Conservation (phyloP, 2,888 invertebrate genomes). For the Scelioninae gen. 1 region DNA sequence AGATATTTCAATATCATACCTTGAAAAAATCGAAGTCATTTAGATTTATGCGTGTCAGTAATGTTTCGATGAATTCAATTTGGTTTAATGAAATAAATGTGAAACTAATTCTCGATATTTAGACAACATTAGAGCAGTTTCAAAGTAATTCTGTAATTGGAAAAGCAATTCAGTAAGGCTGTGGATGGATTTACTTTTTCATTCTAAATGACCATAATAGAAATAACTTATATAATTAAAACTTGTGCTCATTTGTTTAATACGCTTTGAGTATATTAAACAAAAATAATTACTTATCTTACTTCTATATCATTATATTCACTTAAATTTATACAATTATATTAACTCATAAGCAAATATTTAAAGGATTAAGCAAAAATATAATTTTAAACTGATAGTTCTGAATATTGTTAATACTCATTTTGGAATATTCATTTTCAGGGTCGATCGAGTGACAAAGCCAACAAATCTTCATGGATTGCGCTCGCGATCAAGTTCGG, state of each 20-base stretch:
- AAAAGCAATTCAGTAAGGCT: too few species aligned
- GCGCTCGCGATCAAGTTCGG: conserved; percentile 88
- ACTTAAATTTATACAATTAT: too few species aligned
- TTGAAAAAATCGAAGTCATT: conserved; percentile 13
- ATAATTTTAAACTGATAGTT: too few species aligned
- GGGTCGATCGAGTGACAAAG: conserved; percentile 78
- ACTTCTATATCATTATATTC: too few species aligned
- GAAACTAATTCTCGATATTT: neutral
- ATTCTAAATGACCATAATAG: too few species aligned
- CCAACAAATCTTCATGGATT: conserved; percentile 85
- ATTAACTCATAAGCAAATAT: too few species aligned
- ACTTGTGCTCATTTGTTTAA: too few species aligned
- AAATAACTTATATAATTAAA: too few species aligned
- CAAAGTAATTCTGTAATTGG: neutral
- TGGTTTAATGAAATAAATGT: conserved; percentile 5
- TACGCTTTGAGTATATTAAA: too few species aligned
- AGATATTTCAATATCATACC: neutral
- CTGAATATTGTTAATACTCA: neutral
- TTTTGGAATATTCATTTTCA: conserved; percentile 41
- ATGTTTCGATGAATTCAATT: neutral
- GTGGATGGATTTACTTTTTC: too few species aligned
- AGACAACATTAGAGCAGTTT: neutral
- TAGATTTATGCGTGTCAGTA: conserved; percentile 4
- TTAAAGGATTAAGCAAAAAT: too few species aligned
- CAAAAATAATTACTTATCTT: too few species aligned